Base-by-base conservation (phyloP, 1,140 invertebrate genomes). In the Plectus sambesii region DNA sequence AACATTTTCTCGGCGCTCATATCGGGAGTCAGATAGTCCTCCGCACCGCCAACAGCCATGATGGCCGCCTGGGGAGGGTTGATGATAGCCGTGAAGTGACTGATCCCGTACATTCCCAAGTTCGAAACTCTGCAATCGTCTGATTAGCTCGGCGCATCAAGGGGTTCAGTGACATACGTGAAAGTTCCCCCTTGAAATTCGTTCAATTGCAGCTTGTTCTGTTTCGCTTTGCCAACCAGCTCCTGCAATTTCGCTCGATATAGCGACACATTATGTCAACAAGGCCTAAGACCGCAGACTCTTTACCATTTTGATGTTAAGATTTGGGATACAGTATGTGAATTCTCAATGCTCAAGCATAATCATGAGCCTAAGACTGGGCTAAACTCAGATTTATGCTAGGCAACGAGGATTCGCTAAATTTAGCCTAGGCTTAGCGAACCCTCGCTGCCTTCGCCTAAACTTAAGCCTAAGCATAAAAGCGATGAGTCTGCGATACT, bases 21-120 rank as follows among this genome's bases (percentile, higher is more conserved):
- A 48, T 71, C 65, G 2, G 70, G 70, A 15, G 79, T 56, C 15
- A 80, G 51, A 59, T 68, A 69, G 47, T 74, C 72, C 39, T 75
- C 71, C 26, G 76, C 73, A 26, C 69, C 73, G 26, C 80, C 79
- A 40, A 81, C 74, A 47, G 79, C 78, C 39, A 81, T 63, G 55
- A 81, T 81, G 55, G 78, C 79, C 0, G 78, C 68, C 69, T 81
- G 80, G 9, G 80, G 80, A 42, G 80, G 79, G 65, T 81, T 81
- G 25, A 81, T 80, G n/a, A 81, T 78, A 20, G 80, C 79, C 26
- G 76, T 72, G 61, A 81, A 81, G 53, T 76, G 72, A 47, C 76
- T 76, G 25, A 81, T 73, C 69, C 88, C 89, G 73, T 87, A 96
- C 93, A 98, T 99, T 62, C 93, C 93, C 46, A 99, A 74, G 74